A percentile compares a stretch with the other conserved stretches of the same genome.
phyloP scores from a whole-genome alignment of 2,113 vertebrate genomes.

The Xiphophorus couchianus region DNA sequence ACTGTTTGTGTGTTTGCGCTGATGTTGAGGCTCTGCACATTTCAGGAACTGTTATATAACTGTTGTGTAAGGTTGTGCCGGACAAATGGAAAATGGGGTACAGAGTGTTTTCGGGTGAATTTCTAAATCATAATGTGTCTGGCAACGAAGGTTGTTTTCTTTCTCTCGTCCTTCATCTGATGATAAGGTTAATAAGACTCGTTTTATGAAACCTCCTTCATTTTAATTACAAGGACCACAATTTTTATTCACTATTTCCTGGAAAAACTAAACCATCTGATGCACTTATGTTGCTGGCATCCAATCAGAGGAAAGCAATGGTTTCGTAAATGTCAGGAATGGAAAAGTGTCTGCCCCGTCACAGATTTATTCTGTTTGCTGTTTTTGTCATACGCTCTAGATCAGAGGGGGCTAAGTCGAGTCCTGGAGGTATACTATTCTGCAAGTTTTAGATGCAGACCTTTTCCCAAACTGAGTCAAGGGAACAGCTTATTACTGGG shows the following conservation, averaged over 20 bases:
- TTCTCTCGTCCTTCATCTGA: not conserved
- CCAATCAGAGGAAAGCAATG: not conserved
- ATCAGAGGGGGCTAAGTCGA: too few species aligned
- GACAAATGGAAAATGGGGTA: conserved; percentile 10
- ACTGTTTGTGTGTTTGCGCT: conserved; percentile 1
- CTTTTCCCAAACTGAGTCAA: too few species aligned
- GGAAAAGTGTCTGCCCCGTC: too few species aligned
- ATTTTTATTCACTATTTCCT: not conserved
- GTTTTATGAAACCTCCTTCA: not conserved
- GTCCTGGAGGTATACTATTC: too few species aligned
- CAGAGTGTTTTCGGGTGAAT: not conserved
- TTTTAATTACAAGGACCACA: not conserved
- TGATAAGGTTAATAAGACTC: not conserved
- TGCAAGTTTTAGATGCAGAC: too few species aligned
- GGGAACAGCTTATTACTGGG: too few species aligned
- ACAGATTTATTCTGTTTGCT: too few species aligned
- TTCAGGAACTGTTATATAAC: conserved; percentile 63
- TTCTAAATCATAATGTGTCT: not conserved
- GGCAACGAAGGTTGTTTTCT: not conserved
- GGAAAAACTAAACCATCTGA: not conserved
- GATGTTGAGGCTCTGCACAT: conserved; percentile 27
- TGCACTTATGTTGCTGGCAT: not conserved
- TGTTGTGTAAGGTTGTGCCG: conserved; percentile 44
- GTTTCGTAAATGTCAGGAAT: not conserved
- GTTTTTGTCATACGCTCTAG: too few species aligned